Evolutionary conservation across 2,797 vertebrate genomes (phyloP).

Genomic region (Leptatherina wallacei): DNA sequence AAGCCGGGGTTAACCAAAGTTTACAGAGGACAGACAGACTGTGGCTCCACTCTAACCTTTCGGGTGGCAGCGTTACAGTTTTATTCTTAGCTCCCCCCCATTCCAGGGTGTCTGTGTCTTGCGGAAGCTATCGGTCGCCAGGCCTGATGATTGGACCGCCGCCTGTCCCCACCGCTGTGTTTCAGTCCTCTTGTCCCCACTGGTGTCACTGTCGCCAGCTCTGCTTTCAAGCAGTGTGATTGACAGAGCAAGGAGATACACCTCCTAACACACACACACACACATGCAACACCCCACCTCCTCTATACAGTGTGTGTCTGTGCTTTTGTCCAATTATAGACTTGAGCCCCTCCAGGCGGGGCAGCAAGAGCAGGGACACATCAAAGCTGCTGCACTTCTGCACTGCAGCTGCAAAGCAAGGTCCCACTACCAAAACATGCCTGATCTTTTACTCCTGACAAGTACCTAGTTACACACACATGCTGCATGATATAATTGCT

Average conservation of each 20-base stretch:
- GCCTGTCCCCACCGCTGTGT: conserved; percentile 36
- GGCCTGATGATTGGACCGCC: conserved; percentile 69
- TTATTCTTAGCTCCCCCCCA: conserved; percentile 75
- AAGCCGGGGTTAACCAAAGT: conserved; percentile 66
- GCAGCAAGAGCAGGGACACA: conserved; percentile 51
- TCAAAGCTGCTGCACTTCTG: conserved; percentile 63
- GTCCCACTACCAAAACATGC: conserved; percentile 13
- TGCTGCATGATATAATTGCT: conserved; percentile 21
- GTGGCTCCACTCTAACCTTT: conserved; percentile 73
- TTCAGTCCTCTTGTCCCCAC: conserved; percentile 50
- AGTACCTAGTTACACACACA: conserved; percentile 41
- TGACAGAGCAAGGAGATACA: conserved; percentile 67
- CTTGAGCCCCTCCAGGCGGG: conserved; percentile 41
- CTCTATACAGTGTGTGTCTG: conserved; percentile 55
- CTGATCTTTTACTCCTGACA: conserved; percentile 37
- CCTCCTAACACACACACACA: neutral
- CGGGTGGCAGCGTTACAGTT: conserved; percentile 62
- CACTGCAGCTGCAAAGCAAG: conserved; percentile 58
- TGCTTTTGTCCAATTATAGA: conserved; percentile 76
- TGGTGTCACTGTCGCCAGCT: conserved; percentile 73
- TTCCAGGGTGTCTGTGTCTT: conserved; percentile 71
- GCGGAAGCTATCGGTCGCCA: conserved; percentile 75
- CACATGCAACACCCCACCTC: conserved; percentile 18
- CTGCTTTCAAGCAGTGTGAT: conserved; percentile 60
- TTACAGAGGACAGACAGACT: conserved; percentile 60